Evolutionary conservation across 2,888 invertebrate species (phyloP), one percentile per base, ranked within the genome.

Genomic region (Eupithecia centaureata): DNA sequence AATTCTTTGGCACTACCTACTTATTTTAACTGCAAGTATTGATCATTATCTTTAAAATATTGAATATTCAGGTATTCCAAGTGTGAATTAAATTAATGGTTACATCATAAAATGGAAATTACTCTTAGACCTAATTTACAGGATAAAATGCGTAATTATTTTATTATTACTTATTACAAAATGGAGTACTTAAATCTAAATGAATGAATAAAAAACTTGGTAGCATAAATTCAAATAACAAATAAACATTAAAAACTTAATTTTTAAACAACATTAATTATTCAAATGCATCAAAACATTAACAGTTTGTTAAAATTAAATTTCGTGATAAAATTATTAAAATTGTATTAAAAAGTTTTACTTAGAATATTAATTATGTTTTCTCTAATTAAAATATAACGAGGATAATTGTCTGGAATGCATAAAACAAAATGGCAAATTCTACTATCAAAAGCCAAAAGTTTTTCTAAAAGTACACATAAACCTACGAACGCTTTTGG

Each of bases 151-250:
- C 25, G 52, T 27, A n/a, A 51, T 27, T 52, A 52, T 52, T 52
- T 22, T 27, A 25, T 25, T 15, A 13, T 1, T n/a, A n/a, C n/a
- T 25, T 25, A 27, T 52, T 15, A 27, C 15, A 52, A 52, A 52
- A 52, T 52, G 27, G 52, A 52, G 51, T 25, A 5, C 25, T 51
- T 25, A 13, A n/a, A 22, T 47, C 1, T 22, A 12, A 22, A 47
- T 47, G 10, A n/a, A 22, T 22, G n/a, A 18, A 47, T 38, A 47
- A 22, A 52, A 52, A 25, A 52, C 25, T 52, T 25, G 12, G 5
- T 3, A 25, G 15, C 15, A 15, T 25, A 13, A 51, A 27, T 52
- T 52, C 74, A 77, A 79, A 78, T 79, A 77, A 80, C 76, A 77
- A 72, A 72, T 72, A 27, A 59, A 27, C 72, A 73, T 57, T 71